Evolutionary conservation across 1,140 invertebrate species (phyloP).

Genomic region (Cryptotermes secundus): DNA sequence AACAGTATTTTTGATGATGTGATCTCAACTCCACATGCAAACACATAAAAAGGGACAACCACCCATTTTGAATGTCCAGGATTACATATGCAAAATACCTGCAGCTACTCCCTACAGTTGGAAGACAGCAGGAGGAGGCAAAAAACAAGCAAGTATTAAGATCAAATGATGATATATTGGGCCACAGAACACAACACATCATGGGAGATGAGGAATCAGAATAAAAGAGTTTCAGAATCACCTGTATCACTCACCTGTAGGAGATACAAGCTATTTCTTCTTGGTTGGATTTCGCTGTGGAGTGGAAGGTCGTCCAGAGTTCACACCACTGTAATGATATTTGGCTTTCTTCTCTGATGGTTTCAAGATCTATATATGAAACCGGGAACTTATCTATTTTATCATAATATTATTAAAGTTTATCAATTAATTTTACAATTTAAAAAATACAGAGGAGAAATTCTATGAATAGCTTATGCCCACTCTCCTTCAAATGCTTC

Average conservation of each 20-base stretch:
- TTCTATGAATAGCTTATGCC: too few relatives aligned
- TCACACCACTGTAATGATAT: slow-evolving; percentile 90
- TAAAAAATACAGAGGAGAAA: too few relatives aligned
- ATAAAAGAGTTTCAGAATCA: not conserved
- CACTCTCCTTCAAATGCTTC: too few relatives aligned
- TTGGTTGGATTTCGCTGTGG: slow-evolving; percentile 85
- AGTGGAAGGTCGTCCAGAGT: slow-evolving; percentile 80
- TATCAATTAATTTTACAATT: too few relatives aligned
- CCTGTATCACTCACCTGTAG: not conserved
- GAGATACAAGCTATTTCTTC: slow-evolving; percentile 59
- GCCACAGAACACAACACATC: not conserved
- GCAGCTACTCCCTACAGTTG: too few relatives aligned
- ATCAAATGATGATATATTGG: not conserved
- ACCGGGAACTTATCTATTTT: not conserved
- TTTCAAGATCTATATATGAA: slow-evolving; percentile 85
- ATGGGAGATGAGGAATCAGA: not conserved
- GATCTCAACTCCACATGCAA: too few relatives aligned
- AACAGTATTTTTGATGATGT: not conserved
- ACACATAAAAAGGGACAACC: too few relatives aligned
- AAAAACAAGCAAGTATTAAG: not conserved
- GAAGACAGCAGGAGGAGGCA: not conserved
- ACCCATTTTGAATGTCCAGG: too few relatives aligned
- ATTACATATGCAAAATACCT: too few relatives aligned
- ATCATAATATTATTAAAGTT: too few relatives aligned
- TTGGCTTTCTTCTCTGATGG: slow-evolving; percentile 99